These are phyloP conservation scores for Hipparchia semele DNA, from an alignment of 2,888 invertebrate species.

Conservation along the genomic window DNA sequence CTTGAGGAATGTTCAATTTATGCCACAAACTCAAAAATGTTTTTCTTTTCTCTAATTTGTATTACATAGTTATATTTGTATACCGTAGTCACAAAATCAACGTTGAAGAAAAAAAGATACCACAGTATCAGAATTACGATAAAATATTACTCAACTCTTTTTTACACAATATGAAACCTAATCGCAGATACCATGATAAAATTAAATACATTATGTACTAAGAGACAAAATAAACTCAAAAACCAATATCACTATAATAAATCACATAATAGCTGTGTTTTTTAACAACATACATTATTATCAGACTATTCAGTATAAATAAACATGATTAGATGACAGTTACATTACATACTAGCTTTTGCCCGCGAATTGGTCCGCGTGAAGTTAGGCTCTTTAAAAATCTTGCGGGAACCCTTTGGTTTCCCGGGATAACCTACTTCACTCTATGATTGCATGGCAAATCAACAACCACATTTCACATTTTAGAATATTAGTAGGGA, in stretches of 20 bases:
- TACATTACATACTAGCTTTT: background rate
- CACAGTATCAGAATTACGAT: background rate
- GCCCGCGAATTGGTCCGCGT: no score
- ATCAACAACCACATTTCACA: no score
- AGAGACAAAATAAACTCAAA: slow-evolving; percentile 25
- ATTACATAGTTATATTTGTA: background rate
- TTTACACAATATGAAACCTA: background rate
- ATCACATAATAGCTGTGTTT: slow-evolving; percentile 38
- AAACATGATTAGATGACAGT: slow-evolving; percentile 10
- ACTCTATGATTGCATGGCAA: no score
- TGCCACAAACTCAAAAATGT: no score
- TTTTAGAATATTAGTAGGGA: no score
- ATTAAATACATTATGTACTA: slow-evolving; percentile 15
- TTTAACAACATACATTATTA: slow-evolving; percentile 29
- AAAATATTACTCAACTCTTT: background rate
- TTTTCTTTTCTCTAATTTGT: background rate
- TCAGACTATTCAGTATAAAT: slow-evolving; percentile 35
- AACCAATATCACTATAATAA: slow-evolving; percentile 38
- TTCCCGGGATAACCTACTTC: no score
- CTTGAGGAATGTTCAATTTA: slow-evolving; percentile 28
- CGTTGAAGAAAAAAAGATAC: background rate
- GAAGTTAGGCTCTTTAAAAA: no score
- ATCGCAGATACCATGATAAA: slow-evolving; percentile 13
- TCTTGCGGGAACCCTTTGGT: no score
- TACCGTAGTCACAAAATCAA: background rate